phyloP scores from a whole-genome alignment of 2,888 invertebrate species.

The Macrophya annulata region DNA sequence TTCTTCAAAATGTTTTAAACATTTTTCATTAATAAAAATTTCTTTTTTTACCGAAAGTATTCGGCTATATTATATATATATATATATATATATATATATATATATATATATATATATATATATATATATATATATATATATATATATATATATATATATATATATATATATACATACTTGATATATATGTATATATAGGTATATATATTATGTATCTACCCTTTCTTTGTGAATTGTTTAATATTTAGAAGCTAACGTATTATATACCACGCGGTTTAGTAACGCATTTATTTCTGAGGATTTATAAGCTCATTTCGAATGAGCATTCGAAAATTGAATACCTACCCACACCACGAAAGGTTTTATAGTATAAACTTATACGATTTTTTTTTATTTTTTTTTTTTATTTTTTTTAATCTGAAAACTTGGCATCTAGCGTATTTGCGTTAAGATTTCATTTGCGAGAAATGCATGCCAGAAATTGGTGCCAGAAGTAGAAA shows the following conservation, averaged over 20 bases:
- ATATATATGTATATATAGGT: neutral
- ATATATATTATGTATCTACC: neutral
- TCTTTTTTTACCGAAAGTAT: neutral
- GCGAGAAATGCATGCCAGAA: constrained; percentile 68
- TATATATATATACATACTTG: neutral
- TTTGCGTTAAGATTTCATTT: constrained; percentile 73
- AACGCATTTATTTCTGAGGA: constrained; percentile 39
- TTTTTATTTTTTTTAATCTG: constrained; percentile 64
- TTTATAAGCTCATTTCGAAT: constrained; percentile 49
- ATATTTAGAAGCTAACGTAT: neutral
- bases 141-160: neutral
- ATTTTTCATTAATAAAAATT: constrained; percentile 39
- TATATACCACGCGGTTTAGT: neutral
- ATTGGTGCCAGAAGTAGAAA: constrained; percentile 67
- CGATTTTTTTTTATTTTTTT: neutral
- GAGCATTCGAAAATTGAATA: neutral
- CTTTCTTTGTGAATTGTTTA: constrained; percentile 7
- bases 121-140: neutral
- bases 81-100: neutral
- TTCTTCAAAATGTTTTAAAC: neutral
- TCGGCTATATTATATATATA: constrained; percentile 14
- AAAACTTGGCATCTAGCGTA: constrained; percentile 66
- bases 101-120: neutral
- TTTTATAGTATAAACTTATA: too few relatives aligned
- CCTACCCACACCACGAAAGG: neutral